Evolutionary conservation across 1,140 invertebrate species (phyloP), one percentile per base, ranked within the genome.

Genomic region (Zaprionus tsacasi): DNA sequence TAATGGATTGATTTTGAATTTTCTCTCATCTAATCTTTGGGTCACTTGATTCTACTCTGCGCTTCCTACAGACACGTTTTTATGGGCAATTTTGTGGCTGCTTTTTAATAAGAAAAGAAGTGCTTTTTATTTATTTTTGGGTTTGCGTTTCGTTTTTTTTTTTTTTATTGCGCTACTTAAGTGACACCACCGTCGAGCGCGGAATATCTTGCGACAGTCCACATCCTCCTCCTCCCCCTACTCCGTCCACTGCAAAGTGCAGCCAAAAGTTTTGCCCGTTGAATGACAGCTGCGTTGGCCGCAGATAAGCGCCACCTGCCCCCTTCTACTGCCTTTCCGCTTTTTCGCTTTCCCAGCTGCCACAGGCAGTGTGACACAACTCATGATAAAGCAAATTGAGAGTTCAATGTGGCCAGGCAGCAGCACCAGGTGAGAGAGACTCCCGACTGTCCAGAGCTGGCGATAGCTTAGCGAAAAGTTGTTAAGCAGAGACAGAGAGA

Each of bases 1-100:
- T 91, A 91, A 91, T 91, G 89, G 89, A 91, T 91, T 91, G 89
- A 91, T 91, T 91, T 87, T 87, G 76, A 88, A 85, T 82, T 88
- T 81, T 85, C 81, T 76, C 78, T 79, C 74, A 79, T 75, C 86
- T 90, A 86, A 90, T 90, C 86, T 91, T 35, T 10, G 86, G 69
- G 68, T 67, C 76, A 79, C 70, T 61, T 61, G 45, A 68, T 70
- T 75, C 76, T 70, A 40, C 43, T 21, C 55, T 59, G 63, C 68
- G 58, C 73, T 74, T 61, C 68, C 59, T 21, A 0, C 27, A 30
- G 27, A 33, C 35, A 43, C 63, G 65, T 60, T 77, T 85, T 86
- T 87, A 72, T 86, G 82, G 82, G 59, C 82, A 70, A 69, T 86
- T 70, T 81, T 81, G 74, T 38, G 54, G 81, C 76, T 81, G 63